Evolutionary conservation across 2,113 vertebrate genomes (phyloP).

Genomic region (Callocephalon fimbriatum): DNA sequence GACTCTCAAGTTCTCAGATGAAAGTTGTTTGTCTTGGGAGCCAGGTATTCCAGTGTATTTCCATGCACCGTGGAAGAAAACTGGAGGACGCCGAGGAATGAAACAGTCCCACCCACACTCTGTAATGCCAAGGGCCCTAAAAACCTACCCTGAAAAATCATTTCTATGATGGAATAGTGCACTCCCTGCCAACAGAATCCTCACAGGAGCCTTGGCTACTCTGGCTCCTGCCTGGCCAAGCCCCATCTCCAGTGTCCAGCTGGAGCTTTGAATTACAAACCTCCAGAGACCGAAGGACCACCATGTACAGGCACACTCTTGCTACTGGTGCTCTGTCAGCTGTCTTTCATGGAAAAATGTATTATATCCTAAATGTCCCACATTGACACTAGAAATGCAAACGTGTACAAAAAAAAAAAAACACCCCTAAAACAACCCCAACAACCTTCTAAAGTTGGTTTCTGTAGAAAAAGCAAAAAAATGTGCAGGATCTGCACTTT

Average conservation of each 20-base stretch:
- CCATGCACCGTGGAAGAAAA: neutral
- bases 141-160: neutral
- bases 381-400: neutral
- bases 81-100: neutral
- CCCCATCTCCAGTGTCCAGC: neutral
- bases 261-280: neutral
- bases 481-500: constrained; percentile 62
- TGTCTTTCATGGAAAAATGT: neutral
- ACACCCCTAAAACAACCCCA: neutral
- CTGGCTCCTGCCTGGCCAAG: neutral
- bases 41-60: neutral
- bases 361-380: neutral
- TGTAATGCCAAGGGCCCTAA: neutral
- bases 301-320: accelerated
- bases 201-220: accelerated
- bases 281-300: neutral
- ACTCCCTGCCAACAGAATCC: neutral
- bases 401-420: neutral
- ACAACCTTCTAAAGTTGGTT: neutral
- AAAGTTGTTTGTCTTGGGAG: neutral
- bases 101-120: neutral
- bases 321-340: neutral
- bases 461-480: constrained; percentile 49
- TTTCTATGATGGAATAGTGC: accelerated
- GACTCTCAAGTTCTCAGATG: neutral